Base-by-base conservation (phyloP, 2,888 invertebrate species). In the Teinopalpus imperialis region DNA sequence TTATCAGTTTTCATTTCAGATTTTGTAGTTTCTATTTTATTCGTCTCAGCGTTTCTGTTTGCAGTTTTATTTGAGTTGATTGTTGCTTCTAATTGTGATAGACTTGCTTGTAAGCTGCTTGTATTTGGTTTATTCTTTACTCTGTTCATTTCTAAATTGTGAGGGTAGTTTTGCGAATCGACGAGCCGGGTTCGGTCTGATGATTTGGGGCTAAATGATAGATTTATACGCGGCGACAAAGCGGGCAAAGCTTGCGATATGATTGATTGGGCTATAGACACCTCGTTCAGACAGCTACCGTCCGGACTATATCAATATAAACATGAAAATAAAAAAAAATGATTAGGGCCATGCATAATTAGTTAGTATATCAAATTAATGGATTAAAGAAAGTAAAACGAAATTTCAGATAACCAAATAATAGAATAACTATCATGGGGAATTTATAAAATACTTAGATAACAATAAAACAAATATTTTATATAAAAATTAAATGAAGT, bases 241-340 rank as follows among this genome's bases (percentile, higher is more conserved):
- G 88, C 81, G 41, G 89, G 89, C 57, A 89, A 79, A 61, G 89
- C 88, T 80, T 89, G 89, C 43, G 89, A 89, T 72, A 89, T 88
- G 48, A 89, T 89, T n/a, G 89, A 88, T 57, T 89, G 89, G 45
- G 89, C 87, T 60, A 89, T 89, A 27, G 89, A 89, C 48, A 87
- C 80, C 63, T 89, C 89, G 56, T 85, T 89, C 68, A 88, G 53
- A 74, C 88, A 88, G 86, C 87, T 88, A 80, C 88, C 88, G 56
- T 88, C 88, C 63, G 88, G 88, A 78, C 88, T 88, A 69, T 63
- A 60, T 54, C 53, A 64, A 57, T 56, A 54, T 9, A 34, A 66
- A 69, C 55, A 71, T 63, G 56, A 58, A 65, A 63, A 69, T 49
- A 55, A 56, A 55, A 32, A 49, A n/a, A 57, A 63, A 51, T 54